Evolutionary conservation across 2,113 vertebrate species (phyloP).

Genomic region (Jaculus jaculus): DNA sequence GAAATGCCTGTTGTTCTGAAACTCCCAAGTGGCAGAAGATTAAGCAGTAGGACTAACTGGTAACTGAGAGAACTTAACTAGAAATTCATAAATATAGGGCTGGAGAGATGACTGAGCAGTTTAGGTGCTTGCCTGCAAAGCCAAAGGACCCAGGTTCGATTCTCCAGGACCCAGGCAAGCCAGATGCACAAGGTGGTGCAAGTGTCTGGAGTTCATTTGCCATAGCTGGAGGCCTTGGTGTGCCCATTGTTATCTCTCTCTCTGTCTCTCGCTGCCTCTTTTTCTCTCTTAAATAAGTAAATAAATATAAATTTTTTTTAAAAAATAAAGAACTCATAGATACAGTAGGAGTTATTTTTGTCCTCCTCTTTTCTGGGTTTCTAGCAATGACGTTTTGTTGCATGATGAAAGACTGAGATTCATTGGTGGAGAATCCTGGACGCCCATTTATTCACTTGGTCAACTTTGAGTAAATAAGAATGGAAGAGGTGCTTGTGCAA

Average conservation of each 20-base stretch:
- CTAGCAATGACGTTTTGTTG: constrained; percentile 50
- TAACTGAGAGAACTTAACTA: background rate
- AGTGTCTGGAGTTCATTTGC: too few relatives aligned
- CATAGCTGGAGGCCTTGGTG: too few relatives aligned
- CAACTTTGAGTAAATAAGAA: constrained; percentile 35
- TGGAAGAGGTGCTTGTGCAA: background rate
- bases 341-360: background rate
- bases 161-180: too few relatives aligned
- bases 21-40: background rate
- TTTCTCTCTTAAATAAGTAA: too few relatives aligned
- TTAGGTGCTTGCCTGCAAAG: too few relatives aligned
- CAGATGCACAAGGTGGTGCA: too few relatives aligned
- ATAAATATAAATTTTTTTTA: too few relatives aligned
- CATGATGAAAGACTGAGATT: constrained; percentile 3
- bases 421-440: constrained; percentile 25
- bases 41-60: background rate
- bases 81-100: constrained; percentile 6
- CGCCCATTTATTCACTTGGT: constrained; percentile 15
- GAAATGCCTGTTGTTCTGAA: background rate
- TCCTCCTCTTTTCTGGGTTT: constrained; percentile 17
- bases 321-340: background rate
- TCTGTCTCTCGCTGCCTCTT: too few relatives aligned
- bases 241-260: too few relatives aligned
- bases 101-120: too few relatives aligned
- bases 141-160: too few relatives aligned